A percentile compares a stretch with the other conserved stretches of the same genome.
phyloP scores from a whole-genome alignment of 2,797 vertebrate species.

The Aphelocoma californica region DNA sequence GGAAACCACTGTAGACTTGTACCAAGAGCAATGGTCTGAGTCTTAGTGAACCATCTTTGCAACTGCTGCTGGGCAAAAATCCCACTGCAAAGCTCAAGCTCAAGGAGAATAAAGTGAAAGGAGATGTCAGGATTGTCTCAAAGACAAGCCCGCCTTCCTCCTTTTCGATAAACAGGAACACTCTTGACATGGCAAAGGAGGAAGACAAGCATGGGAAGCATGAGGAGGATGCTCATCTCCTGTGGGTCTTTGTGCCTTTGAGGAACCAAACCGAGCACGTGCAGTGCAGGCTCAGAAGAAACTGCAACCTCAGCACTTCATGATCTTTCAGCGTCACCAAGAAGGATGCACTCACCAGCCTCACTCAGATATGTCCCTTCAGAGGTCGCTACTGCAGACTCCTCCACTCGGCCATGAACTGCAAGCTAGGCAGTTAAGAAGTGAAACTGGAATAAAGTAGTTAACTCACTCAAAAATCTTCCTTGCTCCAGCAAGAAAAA shows the following conservation, averaged over 20 bases:
- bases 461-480: not conserved
- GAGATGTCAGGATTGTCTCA: not conserved
- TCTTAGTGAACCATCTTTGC: not conserved
- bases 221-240: not conserved
- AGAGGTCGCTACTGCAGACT: accelerated
- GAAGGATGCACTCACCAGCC: not conserved
- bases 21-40: not conserved
- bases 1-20: not conserved
- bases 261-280: not conserved
- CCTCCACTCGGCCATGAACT: not conserved
- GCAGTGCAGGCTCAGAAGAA: not conserved
- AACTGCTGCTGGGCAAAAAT: not conserved
- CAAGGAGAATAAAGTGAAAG: not conserved
- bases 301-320: not conserved
- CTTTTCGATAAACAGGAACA: not conserved
- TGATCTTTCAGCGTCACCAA: not conserved
- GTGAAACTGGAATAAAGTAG: not conserved
- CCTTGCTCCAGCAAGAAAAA: not conserved
- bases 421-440: not conserved
- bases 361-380: not conserved
- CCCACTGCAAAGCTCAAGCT: not conserved
- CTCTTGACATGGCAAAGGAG: not conserved
- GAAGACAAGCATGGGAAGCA: not conserved
- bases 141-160: not conserved
- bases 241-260: not conserved